A percentile compares a stretch with the other conserved stretches of the same genome.
phyloP scores from a whole-genome alignment of 2,113 vertebrate species.

The Dicentrarchus labrax region DNA sequence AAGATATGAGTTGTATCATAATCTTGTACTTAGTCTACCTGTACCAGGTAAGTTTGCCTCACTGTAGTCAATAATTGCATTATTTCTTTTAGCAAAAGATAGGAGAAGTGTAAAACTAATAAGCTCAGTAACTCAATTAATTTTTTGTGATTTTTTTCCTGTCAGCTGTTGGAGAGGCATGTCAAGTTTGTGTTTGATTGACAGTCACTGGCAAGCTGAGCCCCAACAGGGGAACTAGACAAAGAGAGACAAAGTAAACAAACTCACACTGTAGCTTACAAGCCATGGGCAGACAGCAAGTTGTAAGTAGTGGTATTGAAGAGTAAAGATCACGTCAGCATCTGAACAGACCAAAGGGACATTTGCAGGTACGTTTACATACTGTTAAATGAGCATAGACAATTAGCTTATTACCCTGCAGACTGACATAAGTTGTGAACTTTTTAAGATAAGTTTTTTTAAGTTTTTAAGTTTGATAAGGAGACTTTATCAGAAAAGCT shows the following conservation, averaged over 20 bases:
- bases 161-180: not conserved
- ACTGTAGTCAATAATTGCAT: not conserved
- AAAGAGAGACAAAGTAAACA: not conserved
- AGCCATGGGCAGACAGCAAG: not conserved
- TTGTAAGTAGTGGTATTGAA: not conserved
- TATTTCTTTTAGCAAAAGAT: too few species aligned
- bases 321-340: not conserved
- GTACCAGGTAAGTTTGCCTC: not conserved
- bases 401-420: not conserved
- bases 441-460: too few species aligned
- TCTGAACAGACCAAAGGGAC: not conserved
- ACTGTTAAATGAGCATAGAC: not conserved
- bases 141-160: not conserved
- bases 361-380: not conserved
- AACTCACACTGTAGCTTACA: not conserved
- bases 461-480: too few species aligned
- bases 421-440: not conserved
- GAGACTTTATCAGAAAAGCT: too few species aligned
- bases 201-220: not conserved
- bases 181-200: not conserved
- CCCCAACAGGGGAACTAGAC: not conserved
- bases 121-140: not conserved
- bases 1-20: not conserved
- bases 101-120: not conserved
- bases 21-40: not conserved